Conservation (phyloP, 2,888 invertebrate species). For the Morpho helenor region DNA sequence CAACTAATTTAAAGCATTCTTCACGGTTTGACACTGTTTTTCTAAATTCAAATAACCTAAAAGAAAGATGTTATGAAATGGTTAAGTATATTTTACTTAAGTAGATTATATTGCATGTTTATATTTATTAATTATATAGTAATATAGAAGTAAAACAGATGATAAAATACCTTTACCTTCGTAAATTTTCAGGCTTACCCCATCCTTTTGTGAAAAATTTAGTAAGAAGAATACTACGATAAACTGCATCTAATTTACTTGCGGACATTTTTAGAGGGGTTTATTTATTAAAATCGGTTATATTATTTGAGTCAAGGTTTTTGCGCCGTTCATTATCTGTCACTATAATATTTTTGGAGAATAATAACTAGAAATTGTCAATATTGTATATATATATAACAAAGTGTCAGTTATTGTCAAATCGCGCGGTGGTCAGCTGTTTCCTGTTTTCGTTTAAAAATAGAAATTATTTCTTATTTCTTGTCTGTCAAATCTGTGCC, state of each 20-base stretch:
- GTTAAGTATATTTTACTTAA: not conserved
- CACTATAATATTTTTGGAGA: conserved; percentile 44
- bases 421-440: conserved; percentile 37
- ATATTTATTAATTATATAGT: not conserved
- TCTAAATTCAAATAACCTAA: conserved; percentile 93
- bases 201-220: conserved; percentile 98
- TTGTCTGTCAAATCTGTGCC: too few species aligned
- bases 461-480: not conserved
- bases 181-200: conserved; percentile 95
- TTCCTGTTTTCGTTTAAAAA: conserved; percentile 10
- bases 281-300: conserved; percentile 14
- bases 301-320: conserved; percentile 25
- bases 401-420: conserved; percentile 22
- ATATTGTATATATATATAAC: conserved; percentile 20
- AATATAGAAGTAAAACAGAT: not conserved
- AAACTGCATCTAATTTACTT: conserved; percentile 87
- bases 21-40: conserved; percentile 92
- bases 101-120: not conserved
- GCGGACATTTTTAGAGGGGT: conserved; percentile 68
- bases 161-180: conserved; percentile 79
- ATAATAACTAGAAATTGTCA: conserved; percentile 34
- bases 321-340: conserved; percentile 35
- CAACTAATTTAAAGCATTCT: conserved; percentile 89
- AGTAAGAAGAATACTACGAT: conserved; percentile 91
- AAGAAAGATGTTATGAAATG: conserved; percentile 36